These are phyloP conservation scores for Hipparchia semele DNA, from an alignment of 2,888 invertebrate genomes.

Conservation along the genomic window DNA sequence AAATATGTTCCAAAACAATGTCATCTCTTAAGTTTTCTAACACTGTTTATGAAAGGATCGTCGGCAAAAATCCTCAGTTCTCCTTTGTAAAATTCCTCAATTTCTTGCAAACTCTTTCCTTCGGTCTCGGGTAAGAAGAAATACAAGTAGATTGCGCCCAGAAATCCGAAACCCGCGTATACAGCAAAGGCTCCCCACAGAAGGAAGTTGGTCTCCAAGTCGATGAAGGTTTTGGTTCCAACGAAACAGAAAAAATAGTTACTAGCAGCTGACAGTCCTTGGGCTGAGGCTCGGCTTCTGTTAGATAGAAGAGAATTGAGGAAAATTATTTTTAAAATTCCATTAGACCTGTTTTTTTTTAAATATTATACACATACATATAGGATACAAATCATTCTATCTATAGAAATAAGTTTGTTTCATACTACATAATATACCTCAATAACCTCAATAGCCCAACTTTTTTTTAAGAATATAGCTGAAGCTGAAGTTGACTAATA, in stretches of 20 bases:
- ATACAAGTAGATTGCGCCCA: constrained; percentile 77
- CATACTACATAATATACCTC: too few species aligned
- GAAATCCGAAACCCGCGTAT: constrained; percentile 70
- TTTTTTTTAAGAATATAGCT: too few species aligned
- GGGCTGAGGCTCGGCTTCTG: constrained; percentile 80
- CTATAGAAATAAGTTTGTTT: too few species aligned
- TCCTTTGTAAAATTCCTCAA: constrained; percentile 73
- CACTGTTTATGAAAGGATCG: constrained; percentile 68
- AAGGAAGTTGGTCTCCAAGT: constrained; percentile 67
- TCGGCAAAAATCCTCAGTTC: constrained; percentile 67
- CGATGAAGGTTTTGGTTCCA: constrained; percentile 78
- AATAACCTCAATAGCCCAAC: too few species aligned
- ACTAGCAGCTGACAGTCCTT: constrained; percentile 79
- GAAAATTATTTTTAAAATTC: too few species aligned
- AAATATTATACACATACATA: too few species aligned
- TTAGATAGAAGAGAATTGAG: constrained; percentile 30
- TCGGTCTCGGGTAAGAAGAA: constrained; percentile 83
- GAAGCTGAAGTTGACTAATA: too few species aligned
- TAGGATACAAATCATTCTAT: too few species aligned
- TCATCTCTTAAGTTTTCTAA: constrained; percentile 59
- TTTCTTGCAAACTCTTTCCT: constrained; percentile 76
- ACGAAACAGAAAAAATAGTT: constrained; percentile 79
- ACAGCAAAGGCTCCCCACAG: constrained; percentile 78
- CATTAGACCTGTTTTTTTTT: too few species aligned
- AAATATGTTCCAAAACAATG: neutral